Evolutionary conservation across 2,797 vertebrate species (phyloP).

Genomic region (Malurus splendens): DNA sequence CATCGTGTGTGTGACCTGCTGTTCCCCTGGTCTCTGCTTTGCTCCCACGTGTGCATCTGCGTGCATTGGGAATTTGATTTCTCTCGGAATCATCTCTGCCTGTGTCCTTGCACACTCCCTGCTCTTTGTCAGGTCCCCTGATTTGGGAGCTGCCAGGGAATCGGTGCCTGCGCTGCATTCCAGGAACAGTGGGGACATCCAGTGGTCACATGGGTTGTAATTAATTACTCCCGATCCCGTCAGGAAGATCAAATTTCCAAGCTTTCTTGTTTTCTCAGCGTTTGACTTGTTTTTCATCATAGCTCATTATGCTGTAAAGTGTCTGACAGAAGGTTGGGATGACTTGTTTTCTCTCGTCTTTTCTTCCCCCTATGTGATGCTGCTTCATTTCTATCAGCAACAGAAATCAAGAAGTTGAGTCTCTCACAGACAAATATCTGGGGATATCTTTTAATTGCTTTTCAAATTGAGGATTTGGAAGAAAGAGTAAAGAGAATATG

Average conservation of each 20-base stretch:
- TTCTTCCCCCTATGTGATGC: neutral
- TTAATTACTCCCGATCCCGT: slow-evolving; percentile 61
- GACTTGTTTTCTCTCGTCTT: slow-evolving; percentile 19
- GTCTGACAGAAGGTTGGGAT: slow-evolving; percentile 26
- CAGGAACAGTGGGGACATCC: slow-evolving; percentile 73
- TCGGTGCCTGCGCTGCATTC: slow-evolving; percentile 10
- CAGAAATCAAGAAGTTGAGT: neutral
- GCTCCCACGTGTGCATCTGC: rapidly evolving
- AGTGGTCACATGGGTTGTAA: slow-evolving; percentile 65
- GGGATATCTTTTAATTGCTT: slow-evolving; percentile 26
- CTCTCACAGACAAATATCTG: neutral
- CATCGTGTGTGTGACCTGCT: neutral
- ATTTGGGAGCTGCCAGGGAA: neutral
- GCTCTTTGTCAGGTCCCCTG: neutral
- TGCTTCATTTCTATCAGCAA: neutral
- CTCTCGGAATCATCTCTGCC: neutral
- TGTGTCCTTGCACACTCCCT: neutral
- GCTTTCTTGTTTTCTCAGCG: neutral
- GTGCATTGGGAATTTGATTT: rapidly evolving
- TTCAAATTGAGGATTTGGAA: slow-evolving; percentile 22
- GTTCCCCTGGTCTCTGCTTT: neutral
- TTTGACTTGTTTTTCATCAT: slow-evolving; percentile 51
- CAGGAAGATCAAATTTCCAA: neutral
- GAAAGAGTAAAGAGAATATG: neutral
- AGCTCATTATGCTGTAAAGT: slow-evolving; percentile 11